Conservation (phyloP, 1,140 invertebrate species). For the Agrypnia vestita region DNA sequence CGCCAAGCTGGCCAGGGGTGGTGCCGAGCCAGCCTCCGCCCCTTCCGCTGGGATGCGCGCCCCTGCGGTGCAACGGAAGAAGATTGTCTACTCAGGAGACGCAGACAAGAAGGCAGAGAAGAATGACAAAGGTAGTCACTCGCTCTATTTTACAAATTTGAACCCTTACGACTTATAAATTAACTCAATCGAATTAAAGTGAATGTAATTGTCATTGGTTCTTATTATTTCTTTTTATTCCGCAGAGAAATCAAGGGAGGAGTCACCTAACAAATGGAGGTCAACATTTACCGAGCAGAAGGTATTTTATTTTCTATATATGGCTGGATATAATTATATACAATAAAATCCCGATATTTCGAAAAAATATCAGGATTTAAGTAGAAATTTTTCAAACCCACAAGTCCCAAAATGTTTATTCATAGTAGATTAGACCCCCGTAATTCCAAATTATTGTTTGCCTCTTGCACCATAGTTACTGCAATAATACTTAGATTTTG, state of each 20-base stretch:
- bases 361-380: no score
- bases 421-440: no score
- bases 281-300: slow-evolving; percentile 59
- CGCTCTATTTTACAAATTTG: neutral
- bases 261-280: slow-evolving; percentile 52
- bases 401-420: no score
- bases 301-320: slow-evolving; percentile 33
- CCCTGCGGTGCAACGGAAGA: slow-evolving; percentile 37
- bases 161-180: neutral
- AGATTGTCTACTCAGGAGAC: slow-evolving; percentile 47
- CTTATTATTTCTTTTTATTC: slow-evolving; percentile 17
- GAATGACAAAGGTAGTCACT: slow-evolving; percentile 17
- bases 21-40: neutral
- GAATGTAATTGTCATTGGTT: neutral
- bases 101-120: neutral
- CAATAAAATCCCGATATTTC: no score
- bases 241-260: slow-evolving; percentile 47
- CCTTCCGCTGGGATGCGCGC: neutral
- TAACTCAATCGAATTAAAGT: neutral
- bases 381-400: no score
- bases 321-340: no score
- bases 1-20: slow-evolving; percentile 48
- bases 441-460: no score
- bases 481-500: no score
- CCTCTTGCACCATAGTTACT: no score